Evolutionary conservation across 1,140 invertebrate species (phyloP).

Genomic region (Orius laevigatus): DNA sequence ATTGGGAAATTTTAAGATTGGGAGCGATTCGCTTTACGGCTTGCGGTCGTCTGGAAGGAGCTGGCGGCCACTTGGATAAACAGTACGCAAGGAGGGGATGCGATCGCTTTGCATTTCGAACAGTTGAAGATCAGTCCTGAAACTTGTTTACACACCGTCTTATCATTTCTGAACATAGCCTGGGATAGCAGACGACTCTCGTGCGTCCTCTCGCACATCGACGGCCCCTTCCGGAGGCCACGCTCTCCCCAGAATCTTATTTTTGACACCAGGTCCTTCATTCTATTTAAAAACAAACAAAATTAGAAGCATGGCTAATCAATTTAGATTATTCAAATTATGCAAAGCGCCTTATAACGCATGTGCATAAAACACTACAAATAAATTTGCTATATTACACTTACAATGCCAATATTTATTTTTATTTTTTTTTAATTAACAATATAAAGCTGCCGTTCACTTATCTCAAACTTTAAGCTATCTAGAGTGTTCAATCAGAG

Average conservation of each 20-base stretch:
- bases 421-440: neutral
- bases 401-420: too few relatives aligned
- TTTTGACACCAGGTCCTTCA: neutral
- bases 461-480: too few relatives aligned
- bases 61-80: constrained; percentile 3
- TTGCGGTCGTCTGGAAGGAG: constrained; percentile 3
- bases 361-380: neutral
- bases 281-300: too few relatives aligned
- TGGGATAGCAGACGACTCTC: constrained; percentile 3
- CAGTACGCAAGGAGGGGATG: neutral
- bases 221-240: constrained; percentile 1
- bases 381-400: neutral
- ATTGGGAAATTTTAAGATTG: neutral
- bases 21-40: neutral
- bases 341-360: too few relatives aligned
- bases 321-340: too few relatives aligned
- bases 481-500: too few relatives aligned
- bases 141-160: neutral
- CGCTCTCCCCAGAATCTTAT: constrained; percentile 1
- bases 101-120: constrained; percentile 5
- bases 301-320: too few relatives aligned
- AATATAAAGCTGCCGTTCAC: too few relatives aligned
- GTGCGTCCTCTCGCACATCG: constrained; percentile 2
- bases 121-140: neutral
- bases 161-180: constrained; percentile 5